Conservation (phyloP, 2,113 vertebrate genomes). For the Pelecanus crispus region DNA sequence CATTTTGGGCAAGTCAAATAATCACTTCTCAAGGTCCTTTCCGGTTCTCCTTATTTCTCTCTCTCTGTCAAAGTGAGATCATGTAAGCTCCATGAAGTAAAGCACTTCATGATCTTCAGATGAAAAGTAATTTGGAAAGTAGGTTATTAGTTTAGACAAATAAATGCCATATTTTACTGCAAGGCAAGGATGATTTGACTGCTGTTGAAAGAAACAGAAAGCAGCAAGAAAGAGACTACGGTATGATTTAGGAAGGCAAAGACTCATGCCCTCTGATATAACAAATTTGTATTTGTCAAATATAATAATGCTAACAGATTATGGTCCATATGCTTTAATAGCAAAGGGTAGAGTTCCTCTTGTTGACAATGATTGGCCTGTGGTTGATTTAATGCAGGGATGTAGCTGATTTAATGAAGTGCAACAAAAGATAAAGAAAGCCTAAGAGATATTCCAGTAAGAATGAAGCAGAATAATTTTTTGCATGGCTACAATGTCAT, state of each 20-base stretch:
- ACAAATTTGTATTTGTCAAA: conserved; percentile 9
- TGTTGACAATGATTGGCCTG: background rate
- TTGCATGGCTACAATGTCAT: background rate
- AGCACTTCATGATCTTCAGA: background rate
- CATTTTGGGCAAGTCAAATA: background rate
- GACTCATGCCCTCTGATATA: background rate
- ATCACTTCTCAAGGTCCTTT: background rate
- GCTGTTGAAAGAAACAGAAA: background rate
- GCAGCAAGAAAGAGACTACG: background rate
- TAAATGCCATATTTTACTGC: background rate
- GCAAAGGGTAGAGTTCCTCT: background rate
- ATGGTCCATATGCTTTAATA: background rate
- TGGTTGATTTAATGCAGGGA: background rate
- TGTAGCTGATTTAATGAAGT: background rate
- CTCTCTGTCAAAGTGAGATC: background rate
- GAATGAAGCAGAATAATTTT: background rate
- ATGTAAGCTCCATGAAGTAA: background rate
- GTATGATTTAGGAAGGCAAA: background rate
- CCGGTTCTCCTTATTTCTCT: background rate
- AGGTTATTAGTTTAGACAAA: conserved; percentile 4
- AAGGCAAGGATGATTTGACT: background rate
- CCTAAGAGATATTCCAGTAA: background rate
- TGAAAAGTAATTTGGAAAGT: background rate
- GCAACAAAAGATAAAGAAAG: background rate
- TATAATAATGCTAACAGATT: background rate